A percentile compares a stretch with the other conserved stretches of the same genome.
phyloP scores from a whole-genome alignment of 2,888 invertebrate species.

The Ethmia dodecea region DNA sequence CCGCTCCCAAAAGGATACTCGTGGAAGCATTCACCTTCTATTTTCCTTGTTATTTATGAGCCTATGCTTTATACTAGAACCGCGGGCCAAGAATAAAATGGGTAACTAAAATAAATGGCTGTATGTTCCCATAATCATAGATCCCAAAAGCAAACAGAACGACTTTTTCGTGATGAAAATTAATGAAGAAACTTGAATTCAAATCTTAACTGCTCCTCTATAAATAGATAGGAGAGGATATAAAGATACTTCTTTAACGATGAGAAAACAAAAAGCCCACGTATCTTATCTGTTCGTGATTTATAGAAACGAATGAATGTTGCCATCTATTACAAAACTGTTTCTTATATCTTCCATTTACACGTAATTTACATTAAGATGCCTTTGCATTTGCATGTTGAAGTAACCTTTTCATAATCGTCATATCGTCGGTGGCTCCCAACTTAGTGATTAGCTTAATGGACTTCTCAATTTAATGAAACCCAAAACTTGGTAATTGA shows the following conservation, averaged over 20 bases:
- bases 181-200: slow-evolving; percentile 48
- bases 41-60: slow-evolving; percentile 74
- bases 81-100: slow-evolving; percentile 71
- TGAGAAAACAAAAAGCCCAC: slow-evolving; percentile 46
- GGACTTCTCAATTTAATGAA: slow-evolving; percentile 70
- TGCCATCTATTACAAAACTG: slow-evolving; percentile 48
- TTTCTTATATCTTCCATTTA: slow-evolving; percentile 54
- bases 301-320: slow-evolving; percentile 51
- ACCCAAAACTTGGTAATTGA: slow-evolving; percentile 60
- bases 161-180: slow-evolving; percentile 56
- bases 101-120: slow-evolving; percentile 72
- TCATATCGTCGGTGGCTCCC: slow-evolving; percentile 58
- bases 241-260: slow-evolving; percentile 31
- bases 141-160: slow-evolving; percentile 47
- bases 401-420: slow-evolving; percentile 68
- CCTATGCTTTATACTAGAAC: slow-evolving; percentile 73
- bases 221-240: slow-evolving; percentile 22
- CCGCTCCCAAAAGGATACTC: slow-evolving; percentile 76
- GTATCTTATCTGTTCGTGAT: slow-evolving; percentile 63
- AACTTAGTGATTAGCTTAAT: slow-evolving; percentile 67
- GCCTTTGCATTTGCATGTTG: slow-evolving; percentile 64
- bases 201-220: slow-evolving; percentile 35
- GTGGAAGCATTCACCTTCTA: slow-evolving; percentile 75
- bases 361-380: slow-evolving; percentile 69
- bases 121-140: slow-evolving; percentile 64